Evolutionary conservation across 2,888 invertebrate species (phyloP).

Genomic region (Nasonovia ribisnigri): DNA sequence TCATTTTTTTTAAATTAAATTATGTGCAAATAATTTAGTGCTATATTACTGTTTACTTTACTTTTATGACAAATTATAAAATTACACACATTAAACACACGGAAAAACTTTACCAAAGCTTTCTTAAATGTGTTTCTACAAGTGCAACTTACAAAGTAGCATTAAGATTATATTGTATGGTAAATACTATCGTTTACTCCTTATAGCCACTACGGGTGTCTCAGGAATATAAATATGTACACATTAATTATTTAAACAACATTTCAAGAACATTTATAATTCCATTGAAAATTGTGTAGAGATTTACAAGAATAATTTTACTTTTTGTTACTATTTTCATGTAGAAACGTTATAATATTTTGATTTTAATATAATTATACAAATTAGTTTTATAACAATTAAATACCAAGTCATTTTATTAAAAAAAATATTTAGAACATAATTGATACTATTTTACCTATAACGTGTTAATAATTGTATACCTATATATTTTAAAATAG

Average conservation of each 20-base stretch:
- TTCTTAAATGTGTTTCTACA: neutral
- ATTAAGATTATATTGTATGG: constrained; percentile 9
- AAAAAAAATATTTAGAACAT: neutral
- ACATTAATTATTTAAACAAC: neutral
- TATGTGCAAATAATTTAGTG: neutral
- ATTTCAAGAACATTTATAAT: neutral
- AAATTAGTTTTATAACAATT: neutral
- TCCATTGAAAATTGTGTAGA: neutral
- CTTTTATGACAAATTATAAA: neutral
- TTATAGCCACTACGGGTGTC: neutral
- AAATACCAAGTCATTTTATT: neutral
- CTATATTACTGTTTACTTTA: neutral
- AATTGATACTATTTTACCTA: neutral
- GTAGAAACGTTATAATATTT: neutral
- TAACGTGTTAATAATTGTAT: neutral
- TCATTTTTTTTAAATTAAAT: neutral
- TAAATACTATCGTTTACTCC: constrained; percentile 15
- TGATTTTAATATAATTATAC: neutral
- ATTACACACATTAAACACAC: neutral
- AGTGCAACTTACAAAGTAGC: constrained; percentile 6
- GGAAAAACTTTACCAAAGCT: neutral
- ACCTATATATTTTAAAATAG: neutral
- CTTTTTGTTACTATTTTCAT: neutral
- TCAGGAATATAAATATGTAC: neutral
- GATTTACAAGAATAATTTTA: neutral